These are phyloP conservation scores for Colistium nudipinnis DNA, from an alignment of 2,113 vertebrate genomes.

Conservation along the genomic window DNA sequence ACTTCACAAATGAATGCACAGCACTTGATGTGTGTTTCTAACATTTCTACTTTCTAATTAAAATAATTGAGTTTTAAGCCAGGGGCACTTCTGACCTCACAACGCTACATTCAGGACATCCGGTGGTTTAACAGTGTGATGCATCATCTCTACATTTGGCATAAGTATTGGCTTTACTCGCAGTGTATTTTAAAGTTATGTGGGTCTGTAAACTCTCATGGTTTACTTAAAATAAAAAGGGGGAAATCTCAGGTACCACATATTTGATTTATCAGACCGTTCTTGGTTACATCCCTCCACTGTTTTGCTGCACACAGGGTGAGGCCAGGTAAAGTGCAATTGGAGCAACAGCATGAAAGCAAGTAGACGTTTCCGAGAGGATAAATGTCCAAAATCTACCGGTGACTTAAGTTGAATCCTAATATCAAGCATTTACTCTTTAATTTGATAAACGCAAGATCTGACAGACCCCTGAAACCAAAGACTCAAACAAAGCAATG, in stretches of 20 bases:
- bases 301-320: constrained; percentile 20
- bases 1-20: background rate
- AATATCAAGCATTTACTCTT: constrained; percentile 14
- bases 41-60: background rate
- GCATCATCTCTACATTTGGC: constrained; percentile 1
- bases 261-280: too few species aligned
- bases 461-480: constrained; percentile 11
- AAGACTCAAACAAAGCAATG: constrained; percentile 28
- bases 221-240: too few species aligned
- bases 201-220: too few species aligned
- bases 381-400: constrained; percentile 4
- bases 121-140: constrained; percentile 44
- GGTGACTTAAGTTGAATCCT: background rate
- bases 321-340: constrained; percentile 53
- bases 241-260: too few species aligned
- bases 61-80: background rate
- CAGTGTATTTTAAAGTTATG: too few species aligned
- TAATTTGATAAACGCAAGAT: background rate
- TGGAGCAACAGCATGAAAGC: constrained; percentile 32
- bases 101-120: constrained; percentile 65
- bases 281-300: constrained; percentile 6
- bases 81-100: background rate
- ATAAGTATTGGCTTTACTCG: too few species aligned
- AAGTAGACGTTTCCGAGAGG: background rate
- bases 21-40: background rate